Conservation (phyloP, 2,888 invertebrate genomes). For the Campopleginae sp. region DNA sequence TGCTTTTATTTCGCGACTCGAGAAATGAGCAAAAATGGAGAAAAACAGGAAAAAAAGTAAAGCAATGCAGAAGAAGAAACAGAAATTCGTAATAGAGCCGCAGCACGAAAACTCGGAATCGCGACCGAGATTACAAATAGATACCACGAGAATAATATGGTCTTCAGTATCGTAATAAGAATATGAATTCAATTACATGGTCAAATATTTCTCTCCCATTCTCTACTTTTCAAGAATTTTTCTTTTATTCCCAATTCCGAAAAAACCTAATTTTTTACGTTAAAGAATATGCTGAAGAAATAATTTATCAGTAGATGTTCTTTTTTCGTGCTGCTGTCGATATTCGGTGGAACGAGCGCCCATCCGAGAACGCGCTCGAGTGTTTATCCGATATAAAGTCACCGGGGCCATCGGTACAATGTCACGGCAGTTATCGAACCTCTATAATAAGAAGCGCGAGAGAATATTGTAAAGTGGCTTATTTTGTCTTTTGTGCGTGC, state of each 20-base stretch:
- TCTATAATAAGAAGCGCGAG: constrained; percentile 68
- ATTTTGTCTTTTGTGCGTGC: constrained; percentile 62
- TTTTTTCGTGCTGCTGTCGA: constrained; percentile 6
- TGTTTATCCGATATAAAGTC: constrained; percentile 60
- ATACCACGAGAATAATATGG: constrained; percentile 7
- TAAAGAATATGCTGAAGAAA: constrained; percentile 10
- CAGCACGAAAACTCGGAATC: background rate
- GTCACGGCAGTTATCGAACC: constrained; percentile 63
- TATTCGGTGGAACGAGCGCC: constrained; percentile 17
- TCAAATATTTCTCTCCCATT: background rate
- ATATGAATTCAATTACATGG: constrained; percentile 14
- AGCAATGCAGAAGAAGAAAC: constrained; percentile 3
- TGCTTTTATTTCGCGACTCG: constrained; percentile 4
- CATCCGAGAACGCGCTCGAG: constrained; percentile 21
- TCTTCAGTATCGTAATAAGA: constrained; percentile 36
- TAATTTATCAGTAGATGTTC: constrained; percentile 23
- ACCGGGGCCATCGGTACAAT: constrained; percentile 65
- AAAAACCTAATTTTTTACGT: background rate
- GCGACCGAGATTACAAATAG: constrained; percentile 30
- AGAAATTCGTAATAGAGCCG: constrained; percentile 40
- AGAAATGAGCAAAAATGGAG: constrained; percentile 6
- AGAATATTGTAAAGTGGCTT: constrained; percentile 66
- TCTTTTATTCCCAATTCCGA: background rate
- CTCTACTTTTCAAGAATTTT: background rate
- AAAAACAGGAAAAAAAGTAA: background rate